Base-by-base conservation (phyloP, 2,888 invertebrate genomes). In the Apoda limacodes region DNA sequence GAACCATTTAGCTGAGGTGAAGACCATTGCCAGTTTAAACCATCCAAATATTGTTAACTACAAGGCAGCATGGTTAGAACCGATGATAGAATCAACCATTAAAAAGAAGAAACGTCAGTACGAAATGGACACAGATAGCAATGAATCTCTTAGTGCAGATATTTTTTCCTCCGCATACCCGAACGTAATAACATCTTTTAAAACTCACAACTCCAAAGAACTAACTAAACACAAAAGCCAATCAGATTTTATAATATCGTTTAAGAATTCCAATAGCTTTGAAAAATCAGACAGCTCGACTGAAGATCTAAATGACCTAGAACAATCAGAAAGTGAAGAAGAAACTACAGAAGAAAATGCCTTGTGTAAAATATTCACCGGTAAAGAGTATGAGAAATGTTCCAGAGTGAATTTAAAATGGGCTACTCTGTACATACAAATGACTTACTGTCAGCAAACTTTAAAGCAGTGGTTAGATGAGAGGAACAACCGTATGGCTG, bases 31-130 rank as follows among this genome's bases (percentile, higher is more conserved):
- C 0, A 86, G 85, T 50, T 68, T 92, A 13, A 88, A 89, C 52
- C 92, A 92, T 68, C 83, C 86, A 0, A 91, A 92, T 56, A 89
- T 93, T 40, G 90, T 93, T 4, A 86, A 89, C 12, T 93, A 92
- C 52, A 92, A 92, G 71, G 88, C 88, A 1, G 92, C 92, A 1
- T 93, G 93, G 93, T 64, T 92, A 15, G 92, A 92, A 61, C 83
- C 85, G 0, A 71, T 83, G 64, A 74, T 85, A 39, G 82, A 83
- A 39, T 75, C 75, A 0, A 72, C 58, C 10, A 47, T 68, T 2
- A 71, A 69, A 30, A 72, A 70, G 50, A 72, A 66, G 39, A 52
- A 45, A 9, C 63, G 54, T 9, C 51, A 45, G 40, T 56, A 55
- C 9, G 55, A 61, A 29, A 68, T 68, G 65, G 76, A 81, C 3